Evolutionary conservation across 2,113 vertebrate genomes (phyloP).

Genomic region (Amazona vittata): DNA sequence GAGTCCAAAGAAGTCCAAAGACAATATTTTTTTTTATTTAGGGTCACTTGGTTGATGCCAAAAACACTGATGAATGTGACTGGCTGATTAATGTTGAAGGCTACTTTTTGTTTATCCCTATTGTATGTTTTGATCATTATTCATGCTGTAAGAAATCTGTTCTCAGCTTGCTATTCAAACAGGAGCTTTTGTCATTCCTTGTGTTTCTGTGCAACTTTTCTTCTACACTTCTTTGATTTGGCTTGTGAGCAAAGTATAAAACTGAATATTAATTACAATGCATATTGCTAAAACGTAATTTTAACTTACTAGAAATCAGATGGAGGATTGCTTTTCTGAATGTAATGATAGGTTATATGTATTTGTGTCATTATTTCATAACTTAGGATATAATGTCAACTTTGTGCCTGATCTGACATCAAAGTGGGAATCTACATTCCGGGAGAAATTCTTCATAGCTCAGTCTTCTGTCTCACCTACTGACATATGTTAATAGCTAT

Average conservation of each 20-base stretch:
- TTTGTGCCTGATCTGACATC: neutral
- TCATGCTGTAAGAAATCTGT: neutral
- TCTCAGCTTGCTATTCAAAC: neutral
- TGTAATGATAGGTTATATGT: neutral
- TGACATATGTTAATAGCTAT: neutral
- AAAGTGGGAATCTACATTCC: neutral
- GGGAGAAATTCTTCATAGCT: neutral
- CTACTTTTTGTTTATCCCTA: neutral
- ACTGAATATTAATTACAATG: neutral
- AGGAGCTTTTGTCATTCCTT: neutral
- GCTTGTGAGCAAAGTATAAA: neutral
- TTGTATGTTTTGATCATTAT: neutral
- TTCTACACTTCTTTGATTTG: neutral
- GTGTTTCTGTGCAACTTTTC: neutral
- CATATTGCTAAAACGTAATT: neutral
- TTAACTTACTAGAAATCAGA: neutral
- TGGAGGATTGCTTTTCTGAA: neutral
- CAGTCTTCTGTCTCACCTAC: neutral
- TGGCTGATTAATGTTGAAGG: neutral
- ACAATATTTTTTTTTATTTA: neutral
- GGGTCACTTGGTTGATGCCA: neutral
- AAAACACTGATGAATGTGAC: neutral
- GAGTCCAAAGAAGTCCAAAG: neutral
- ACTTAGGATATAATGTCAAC: neutral
- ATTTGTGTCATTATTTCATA: neutral